Evolutionary conservation across 1,140 invertebrate genomes (phyloP).

Genomic region (Cyclargus thomasi): DNA sequence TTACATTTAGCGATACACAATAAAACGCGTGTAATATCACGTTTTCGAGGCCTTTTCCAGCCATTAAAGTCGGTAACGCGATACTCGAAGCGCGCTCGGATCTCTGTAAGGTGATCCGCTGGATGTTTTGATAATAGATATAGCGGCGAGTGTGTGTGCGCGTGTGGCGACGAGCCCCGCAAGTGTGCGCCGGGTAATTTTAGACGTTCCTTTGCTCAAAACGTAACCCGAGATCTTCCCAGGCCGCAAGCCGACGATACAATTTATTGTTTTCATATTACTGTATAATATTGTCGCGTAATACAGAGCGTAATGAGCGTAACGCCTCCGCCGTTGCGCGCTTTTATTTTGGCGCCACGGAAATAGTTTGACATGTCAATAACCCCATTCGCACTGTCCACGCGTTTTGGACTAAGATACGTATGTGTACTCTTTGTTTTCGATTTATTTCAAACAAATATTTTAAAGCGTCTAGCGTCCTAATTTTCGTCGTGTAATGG

Average conservation of each 20-base stretch:
- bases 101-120: slow-evolving; percentile 70
- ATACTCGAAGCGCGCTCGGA: slow-evolving; percentile 72
- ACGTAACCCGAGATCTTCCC: slow-evolving; percentile 68
- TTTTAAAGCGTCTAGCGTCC: slow-evolving; percentile 46
- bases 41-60: slow-evolving; percentile 75
- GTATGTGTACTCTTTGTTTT: slow-evolving; percentile 57
- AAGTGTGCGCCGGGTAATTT: slow-evolving; percentile 71
- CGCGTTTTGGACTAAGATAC: slow-evolving; percentile 50
- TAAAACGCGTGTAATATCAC: slow-evolving; percentile 74
- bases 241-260: slow-evolving; percentile 67
- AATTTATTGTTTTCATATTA: slow-evolving; percentile 74
- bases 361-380: slow-evolving; percentile 74
- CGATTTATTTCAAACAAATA: slow-evolving; percentile 56
- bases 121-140: slow-evolving; percentile 76
- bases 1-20: slow-evolving; percentile 72
- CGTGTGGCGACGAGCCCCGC: slow-evolving; percentile 42
- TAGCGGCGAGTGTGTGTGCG: slow-evolving; percentile 56
- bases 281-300: slow-evolving; percentile 40
- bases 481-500: slow-evolving; percentile 42
- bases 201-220: slow-evolving; percentile 74
- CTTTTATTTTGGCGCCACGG: slow-evolving; percentile 68
- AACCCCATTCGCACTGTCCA: slow-evolving; percentile 66
- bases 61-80: slow-evolving; percentile 74
- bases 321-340: slow-evolving; percentile 44
- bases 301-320: slow-evolving; percentile 32